Base-by-base conservation (phyloP, 2,113 vertebrate genomes). In the Ceuthmochares aereus region DNA sequence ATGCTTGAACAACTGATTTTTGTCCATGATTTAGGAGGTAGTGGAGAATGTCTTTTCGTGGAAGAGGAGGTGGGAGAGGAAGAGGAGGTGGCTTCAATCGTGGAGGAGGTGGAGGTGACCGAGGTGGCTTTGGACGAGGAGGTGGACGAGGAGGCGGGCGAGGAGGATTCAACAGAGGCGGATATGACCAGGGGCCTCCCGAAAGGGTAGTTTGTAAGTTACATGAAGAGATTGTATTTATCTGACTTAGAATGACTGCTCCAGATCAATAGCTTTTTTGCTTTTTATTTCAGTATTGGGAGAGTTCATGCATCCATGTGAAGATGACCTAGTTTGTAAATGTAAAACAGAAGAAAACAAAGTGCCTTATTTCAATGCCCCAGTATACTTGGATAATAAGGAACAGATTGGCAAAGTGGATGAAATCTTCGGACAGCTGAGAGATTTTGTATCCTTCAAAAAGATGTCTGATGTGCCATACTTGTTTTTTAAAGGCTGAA, bases 321-420 rank as follows among this genome's bases (percentile, higher is more conserved):
- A 99, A 98, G 99, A 99, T 95, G 99, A 99, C 59, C 95, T 99
- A 21, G 99, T 99, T 82, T 99, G 99, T 78, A 99, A 99, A 92
- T 99, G 99, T 91, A 98, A 98, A 67, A 99, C 99, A 21, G 98
- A 99, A 51, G 99, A 99, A 91, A 99, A 99, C 96, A 99, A 99
- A 90, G 99, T 99, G 82, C 99, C 99, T 70, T 99, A 99, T 94
- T 99, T 99, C 97, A 99, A 99, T 3, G 99, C 99, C 26, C 99
- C 99, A 0, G 99, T 99, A 45, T 99, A 99, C 85, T 96, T 99
- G 98, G 99, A 99, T 94, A 99, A 99, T 97, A 99, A 99, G 95
- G 99, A 99, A 77, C 99, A 99, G 94, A 99, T 99, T 21, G 99
- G 99, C 26, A 99, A 99, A 96, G 99, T 99, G 93, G 99, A 99